Evolutionary conservation across 2,888 invertebrate genomes (phyloP), one percentile per base, ranked within the genome.

Genomic region (Smittia aterrima): DNA sequence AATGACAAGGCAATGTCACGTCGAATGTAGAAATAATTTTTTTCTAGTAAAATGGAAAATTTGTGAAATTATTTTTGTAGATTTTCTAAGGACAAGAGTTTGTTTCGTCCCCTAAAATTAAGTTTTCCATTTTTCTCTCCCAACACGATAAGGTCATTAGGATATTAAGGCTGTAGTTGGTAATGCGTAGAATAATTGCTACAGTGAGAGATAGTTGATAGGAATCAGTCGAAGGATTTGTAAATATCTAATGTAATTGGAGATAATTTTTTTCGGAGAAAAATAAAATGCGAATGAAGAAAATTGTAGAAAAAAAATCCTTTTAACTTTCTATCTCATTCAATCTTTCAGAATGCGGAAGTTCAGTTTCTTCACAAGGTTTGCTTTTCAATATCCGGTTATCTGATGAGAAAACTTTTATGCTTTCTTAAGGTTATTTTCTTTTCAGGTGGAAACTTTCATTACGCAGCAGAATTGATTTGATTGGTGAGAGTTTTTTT

Each of bases 331-430:
- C 20, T 32, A 7, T 7, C 16, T 53, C 13, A 16, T 53, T n/a
- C 4, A n/a, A 53, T 53, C 18, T 53, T 16, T n/a, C 13, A 53
- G 38, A 38, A 11, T 7, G 4, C 38, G 53, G 53, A 53, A n/a
- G 16, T 53, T 53, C 53, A 11, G 13, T 53, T 62, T 22, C 32
- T 20, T 27, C 22, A 67, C 20, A 67, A 38, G 11, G 11, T n/a
- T n/a, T 64, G 40, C 38, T 16, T 67, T 67, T 67, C 67, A 67
- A 67, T 40, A 40, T 67, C 40, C 67, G 67, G 67, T 20, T 67
- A 67, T 67, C 67, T 38, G 67, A 67, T 67, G 27, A 22, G 38
- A 67, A 67, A 40, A 32, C 18, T 67, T 40, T 40, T 27, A 40
- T 40, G 38, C 27, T 40, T 67, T 22, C 40, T 53, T 53, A 11